These are phyloP conservation scores for Drosophila willistoni DNA, from an alignment of 1,140 invertebrate species.

Conservation along the genomic window DNA sequence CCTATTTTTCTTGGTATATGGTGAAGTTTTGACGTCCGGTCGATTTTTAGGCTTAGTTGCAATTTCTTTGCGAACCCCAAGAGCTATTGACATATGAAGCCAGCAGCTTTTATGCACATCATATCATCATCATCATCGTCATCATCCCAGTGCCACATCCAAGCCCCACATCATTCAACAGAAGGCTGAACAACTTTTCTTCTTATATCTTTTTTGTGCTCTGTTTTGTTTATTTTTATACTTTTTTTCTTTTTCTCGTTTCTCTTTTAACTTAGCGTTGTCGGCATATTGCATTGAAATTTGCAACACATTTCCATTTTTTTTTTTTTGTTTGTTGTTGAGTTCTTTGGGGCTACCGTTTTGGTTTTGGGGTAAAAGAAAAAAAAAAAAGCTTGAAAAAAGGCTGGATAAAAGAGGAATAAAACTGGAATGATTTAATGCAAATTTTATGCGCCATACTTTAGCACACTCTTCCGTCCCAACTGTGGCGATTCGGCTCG, in stretches of 20 bases:
- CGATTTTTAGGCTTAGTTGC: slow-evolving; percentile 50
- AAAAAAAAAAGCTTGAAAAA: slow-evolving; percentile 11
- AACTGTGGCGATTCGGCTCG: slow-evolving; percentile 13
- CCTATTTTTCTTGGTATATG: neutral
- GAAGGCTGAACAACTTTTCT: neutral
- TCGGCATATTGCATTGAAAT: slow-evolving; percentile 75
- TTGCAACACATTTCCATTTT: slow-evolving; percentile 72
- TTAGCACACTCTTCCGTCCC: slow-evolving; percentile 38
- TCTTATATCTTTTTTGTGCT: slow-evolving; percentile 2
- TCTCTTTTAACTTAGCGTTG: slow-evolving; percentile 58
- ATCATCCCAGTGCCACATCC: neutral
- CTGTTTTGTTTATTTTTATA: slow-evolving; percentile 66
- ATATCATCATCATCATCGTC: neutral
- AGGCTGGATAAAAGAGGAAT: slow-evolving; percentile 10
- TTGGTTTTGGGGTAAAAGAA: slow-evolving; percentile 32
- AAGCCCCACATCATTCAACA: slow-evolving; percentile 4
- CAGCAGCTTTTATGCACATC: slow-evolving; percentile 35
- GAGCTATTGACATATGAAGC: slow-evolving; percentile 55
- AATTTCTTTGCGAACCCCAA: slow-evolving; percentile 51
- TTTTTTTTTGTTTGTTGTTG: slow-evolving; percentile 33
- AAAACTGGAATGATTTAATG: slow-evolving; percentile 73
- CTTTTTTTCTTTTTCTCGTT: slow-evolving; percentile 46
- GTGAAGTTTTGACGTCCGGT: slow-evolving; percentile 5
- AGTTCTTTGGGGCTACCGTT: slow-evolving; percentile 72
- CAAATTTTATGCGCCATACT: slow-evolving; percentile 77